A percentile compares a stretch with the other conserved stretches of the same genome.
phyloP scores from a whole-genome alignment of 2,797 vertebrate genomes.

The Microchirus variegatus region DNA sequence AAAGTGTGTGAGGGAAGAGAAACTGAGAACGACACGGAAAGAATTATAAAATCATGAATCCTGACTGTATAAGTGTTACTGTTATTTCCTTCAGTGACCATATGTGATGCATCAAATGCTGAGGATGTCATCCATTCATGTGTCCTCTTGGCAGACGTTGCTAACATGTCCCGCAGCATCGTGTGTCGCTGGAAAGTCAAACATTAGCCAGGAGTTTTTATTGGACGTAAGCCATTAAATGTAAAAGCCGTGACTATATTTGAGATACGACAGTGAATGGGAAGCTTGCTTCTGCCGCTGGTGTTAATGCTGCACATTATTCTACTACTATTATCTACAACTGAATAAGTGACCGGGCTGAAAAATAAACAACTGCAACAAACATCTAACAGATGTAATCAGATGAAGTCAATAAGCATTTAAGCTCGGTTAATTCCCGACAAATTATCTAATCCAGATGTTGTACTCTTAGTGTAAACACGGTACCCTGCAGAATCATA shows the following conservation, averaged over 20 bases:
- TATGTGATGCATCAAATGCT: neutral
- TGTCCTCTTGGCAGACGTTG: conserved; percentile 31
- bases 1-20: neutral
- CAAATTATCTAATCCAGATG: conserved; percentile 99
- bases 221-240: conserved; percentile 67
- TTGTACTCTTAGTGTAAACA: conserved; percentile 94
- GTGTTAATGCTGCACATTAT: conserved; percentile 49
- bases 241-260: neutral
- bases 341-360: conserved; percentile 8
- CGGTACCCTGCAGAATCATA: conserved; percentile 91
- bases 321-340: conserved; percentile 37
- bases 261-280: conserved; percentile 22
- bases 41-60: neutral
- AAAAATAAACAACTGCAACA: conserved; percentile 74
- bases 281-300: conserved; percentile 26
- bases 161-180: conserved; percentile 34
- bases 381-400: too few species aligned
- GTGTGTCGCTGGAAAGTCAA: conserved; percentile 60
- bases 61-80: neutral
- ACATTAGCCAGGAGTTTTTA: conserved; percentile 64
- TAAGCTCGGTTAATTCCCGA: conserved; percentile 89
- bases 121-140: conserved; percentile 7
- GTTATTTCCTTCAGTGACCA: neutral
- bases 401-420: conserved; percentile 88
- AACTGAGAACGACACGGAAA: neutral